Percentiles rank a stretch among this genome's conserved stretches.
phyloP scores from a whole-genome alignment of 2,113 vertebrate genomes.

The Syrmaticus mikado region DNA sequence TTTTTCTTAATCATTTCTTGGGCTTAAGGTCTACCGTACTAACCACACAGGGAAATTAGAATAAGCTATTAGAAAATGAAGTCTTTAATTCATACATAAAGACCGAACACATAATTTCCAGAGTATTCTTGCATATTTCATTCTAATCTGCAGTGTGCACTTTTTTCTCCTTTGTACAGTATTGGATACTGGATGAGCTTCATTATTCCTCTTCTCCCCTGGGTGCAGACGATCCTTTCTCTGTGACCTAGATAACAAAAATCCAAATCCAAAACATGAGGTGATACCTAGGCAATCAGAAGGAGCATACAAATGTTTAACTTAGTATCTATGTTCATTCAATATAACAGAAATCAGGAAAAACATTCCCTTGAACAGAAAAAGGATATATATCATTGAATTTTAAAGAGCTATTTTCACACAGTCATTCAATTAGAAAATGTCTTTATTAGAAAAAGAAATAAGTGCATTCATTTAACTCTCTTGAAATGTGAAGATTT shows the following conservation, averaged over 20 bases:
- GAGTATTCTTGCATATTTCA: conserved; percentile 63
- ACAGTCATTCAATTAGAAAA: conserved; percentile 19
- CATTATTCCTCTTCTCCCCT: conserved; percentile 55
- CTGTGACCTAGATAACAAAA: conserved; percentile 48
- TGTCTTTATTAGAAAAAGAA: neutral
- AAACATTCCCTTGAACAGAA: neutral
- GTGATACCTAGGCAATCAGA: conserved; percentile 37
- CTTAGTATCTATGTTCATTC: neutral
- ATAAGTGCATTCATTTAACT: neutral
- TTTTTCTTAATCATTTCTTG: conserved; percentile 55
- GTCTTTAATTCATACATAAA: conserved; percentile 68
- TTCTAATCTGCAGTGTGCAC: conserved; percentile 56
- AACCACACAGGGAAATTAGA: conserved; percentile 60
- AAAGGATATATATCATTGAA: neutral
- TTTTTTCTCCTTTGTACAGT: conserved; percentile 27
- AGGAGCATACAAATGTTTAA: neutral
- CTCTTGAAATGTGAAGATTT: neutral
- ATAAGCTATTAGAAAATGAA: conserved; percentile 69
- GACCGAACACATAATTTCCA: conserved; percentile 50
- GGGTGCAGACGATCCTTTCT: neutral
- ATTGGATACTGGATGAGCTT: conserved; percentile 24
- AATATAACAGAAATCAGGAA: neutral
- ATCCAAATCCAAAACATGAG: conserved; percentile 46
- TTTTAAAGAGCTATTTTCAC: conserved; percentile 27
- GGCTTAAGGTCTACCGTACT: conserved; percentile 20